Conservation (phyloP, 2,888 invertebrate genomes). For the Oasisia sp. region DNA sequence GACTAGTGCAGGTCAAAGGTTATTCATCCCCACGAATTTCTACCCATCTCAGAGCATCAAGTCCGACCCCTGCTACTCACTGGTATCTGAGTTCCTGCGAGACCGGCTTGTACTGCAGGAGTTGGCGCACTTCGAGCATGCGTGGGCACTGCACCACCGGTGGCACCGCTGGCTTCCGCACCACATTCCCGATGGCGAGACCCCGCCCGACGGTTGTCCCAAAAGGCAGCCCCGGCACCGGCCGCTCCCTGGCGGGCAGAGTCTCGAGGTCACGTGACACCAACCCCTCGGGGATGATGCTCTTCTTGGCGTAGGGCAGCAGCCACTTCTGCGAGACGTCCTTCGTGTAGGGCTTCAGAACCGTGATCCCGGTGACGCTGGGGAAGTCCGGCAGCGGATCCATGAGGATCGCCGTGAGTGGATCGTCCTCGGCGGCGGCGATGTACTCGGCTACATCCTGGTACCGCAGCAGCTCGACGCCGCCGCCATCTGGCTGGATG, state of each 20-base stretch:
- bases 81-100: conserved; percentile 47
- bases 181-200: conserved; percentile 50
- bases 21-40: too few relatives aligned
- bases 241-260: conserved; percentile 52
- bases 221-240: conserved; percentile 54
- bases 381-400: conserved; percentile 62
- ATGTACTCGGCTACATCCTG: conserved; percentile 62
- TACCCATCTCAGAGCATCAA: too few relatives aligned
- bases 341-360: conserved; percentile 56
- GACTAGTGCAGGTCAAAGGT: too few relatives aligned
- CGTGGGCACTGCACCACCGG: conserved; percentile 60
- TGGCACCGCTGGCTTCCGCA: conserved; percentile 29
- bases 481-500: conserved; percentile 61
- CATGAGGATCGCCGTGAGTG: conserved; percentile 58
- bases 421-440: conserved; percentile 58
- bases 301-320: conserved; percentile 57
- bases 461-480: conserved; percentile 61
- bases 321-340: conserved; percentile 60
- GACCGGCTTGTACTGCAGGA: conserved; percentile 63
- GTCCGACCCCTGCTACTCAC: conserved; percentile 35
- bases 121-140: conserved; percentile 57
- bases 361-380: conserved; percentile 59
- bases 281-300: conserved; percentile 62
- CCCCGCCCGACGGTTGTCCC: conserved; percentile 62
- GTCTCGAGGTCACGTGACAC: conserved; percentile 57